Conservation (phyloP, 2,797 vertebrate genomes). For the Cichlasoma orientale region DNA sequence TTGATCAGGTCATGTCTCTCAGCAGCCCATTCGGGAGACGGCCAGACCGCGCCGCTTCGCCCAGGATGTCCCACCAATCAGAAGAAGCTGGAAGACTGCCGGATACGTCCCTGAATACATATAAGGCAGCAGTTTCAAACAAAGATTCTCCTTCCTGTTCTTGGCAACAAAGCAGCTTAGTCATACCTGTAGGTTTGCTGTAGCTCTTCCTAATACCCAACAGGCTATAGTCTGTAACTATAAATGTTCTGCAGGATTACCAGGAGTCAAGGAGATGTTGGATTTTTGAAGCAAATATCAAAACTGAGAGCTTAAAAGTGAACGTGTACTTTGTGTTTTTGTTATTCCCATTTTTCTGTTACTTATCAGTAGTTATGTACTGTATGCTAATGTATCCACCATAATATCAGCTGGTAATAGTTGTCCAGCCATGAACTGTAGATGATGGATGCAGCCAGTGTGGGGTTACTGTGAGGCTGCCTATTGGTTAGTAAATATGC, state of each 20-base stretch:
- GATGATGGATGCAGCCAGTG: background rate
- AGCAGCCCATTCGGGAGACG: constrained; percentile 15
- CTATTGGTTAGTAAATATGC: background rate
- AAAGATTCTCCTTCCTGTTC: background rate
- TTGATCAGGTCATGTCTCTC: constrained; percentile 30
- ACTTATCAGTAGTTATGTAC: background rate
- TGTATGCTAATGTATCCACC: too few relatives aligned
- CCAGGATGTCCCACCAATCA: constrained; percentile 13
- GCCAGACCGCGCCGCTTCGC: background rate
- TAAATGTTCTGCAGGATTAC: background rate
- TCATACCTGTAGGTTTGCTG: constrained; percentile 7
- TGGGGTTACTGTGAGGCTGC: background rate
- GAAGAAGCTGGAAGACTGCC: background rate
- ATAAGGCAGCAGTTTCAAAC: background rate
- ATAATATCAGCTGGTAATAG: background rate
- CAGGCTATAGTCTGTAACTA: background rate
- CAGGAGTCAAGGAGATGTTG: background rate
- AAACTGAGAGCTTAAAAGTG: too few relatives aligned
- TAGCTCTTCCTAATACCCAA: background rate
- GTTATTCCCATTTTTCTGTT: background rate
- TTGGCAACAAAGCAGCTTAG: constrained; percentile 19
- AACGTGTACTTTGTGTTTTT: too few relatives aligned
- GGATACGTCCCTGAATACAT: background rate
- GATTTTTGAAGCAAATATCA: too few relatives aligned
- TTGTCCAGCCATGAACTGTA: background rate